Evolutionary conservation across 2,888 invertebrate genomes (phyloP).

Genomic region (Epirrita christyi): DNA sequence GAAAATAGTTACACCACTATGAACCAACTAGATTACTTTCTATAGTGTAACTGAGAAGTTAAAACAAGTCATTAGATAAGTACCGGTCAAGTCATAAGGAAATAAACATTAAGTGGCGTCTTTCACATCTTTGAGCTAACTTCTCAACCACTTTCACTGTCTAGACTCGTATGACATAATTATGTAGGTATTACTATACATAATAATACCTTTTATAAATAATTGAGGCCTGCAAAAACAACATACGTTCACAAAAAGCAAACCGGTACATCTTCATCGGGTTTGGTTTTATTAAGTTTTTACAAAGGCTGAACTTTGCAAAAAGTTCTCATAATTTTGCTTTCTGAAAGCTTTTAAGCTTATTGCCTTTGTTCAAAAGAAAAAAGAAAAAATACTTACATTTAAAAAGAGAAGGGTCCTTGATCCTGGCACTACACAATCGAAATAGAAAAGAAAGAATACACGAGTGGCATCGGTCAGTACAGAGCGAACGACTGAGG

Average conservation of each 20-base stretch:
- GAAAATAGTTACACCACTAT: neutral
- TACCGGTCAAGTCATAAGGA: slow-evolving; percentile 50
- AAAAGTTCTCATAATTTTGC: neutral
- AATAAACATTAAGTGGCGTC: slow-evolving; percentile 45
- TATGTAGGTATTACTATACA: slow-evolving; percentile 24
- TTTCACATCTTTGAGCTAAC: slow-evolving; percentile 47
- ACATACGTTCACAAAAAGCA: slow-evolving; percentile 4
- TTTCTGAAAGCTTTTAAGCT: neutral
- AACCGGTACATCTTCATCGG: slow-evolving; percentile 19
- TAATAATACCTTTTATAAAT: slow-evolving; percentile 29
- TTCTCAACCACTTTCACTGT: slow-evolving; percentile 64
- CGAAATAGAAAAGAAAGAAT: slow-evolving; percentile 42
- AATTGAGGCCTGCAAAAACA: neutral
- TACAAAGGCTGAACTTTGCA: slow-evolving; percentile 2
- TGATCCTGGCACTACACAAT: slow-evolving; percentile 65
- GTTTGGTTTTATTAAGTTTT: slow-evolving; percentile 3
- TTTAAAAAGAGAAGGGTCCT: slow-evolving; percentile 47
- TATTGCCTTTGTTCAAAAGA: slow-evolving; percentile 4
- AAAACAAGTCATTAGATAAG: slow-evolving; percentile 37
- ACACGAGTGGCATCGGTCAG: slow-evolving; percentile 30
- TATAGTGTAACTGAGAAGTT: slow-evolving; percentile 22
- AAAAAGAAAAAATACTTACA: slow-evolving; percentile 27
- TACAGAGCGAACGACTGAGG: slow-evolving; percentile 67
- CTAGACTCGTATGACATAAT: slow-evolving; percentile 56
- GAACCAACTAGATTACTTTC: slow-evolving; percentile 26